phyloP scores from a whole-genome alignment of 1,140 invertebrate genomes.

The Meloidogyne hapla region DNA sequence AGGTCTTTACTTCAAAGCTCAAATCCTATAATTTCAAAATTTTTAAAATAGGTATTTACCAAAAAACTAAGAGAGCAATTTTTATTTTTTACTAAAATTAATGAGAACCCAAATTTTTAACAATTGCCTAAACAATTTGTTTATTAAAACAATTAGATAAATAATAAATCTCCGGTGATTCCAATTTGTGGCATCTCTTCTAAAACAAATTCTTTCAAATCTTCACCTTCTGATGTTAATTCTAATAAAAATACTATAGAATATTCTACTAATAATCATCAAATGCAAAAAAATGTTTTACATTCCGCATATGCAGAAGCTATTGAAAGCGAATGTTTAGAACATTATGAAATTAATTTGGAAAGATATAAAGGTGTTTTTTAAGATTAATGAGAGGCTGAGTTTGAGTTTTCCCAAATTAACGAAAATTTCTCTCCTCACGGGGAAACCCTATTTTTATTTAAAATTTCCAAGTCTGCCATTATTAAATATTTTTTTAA shows the following conservation, averaged over 20 bases:
- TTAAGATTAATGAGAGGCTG: too few relatives aligned
- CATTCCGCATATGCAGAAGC: conserved; percentile 19
- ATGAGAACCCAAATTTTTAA: too few relatives aligned
- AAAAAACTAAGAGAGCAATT: too few relatives aligned
- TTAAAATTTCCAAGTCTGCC: not conserved
- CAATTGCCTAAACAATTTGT: too few relatives aligned
- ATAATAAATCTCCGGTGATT: conserved; percentile 14
- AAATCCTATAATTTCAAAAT: too few relatives aligned
- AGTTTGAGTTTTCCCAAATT: too few relatives aligned
- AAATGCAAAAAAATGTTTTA: not conserved
- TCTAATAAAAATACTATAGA: not conserved
- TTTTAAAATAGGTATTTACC: too few relatives aligned
- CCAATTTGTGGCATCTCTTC: not conserved
- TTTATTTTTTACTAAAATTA: too few relatives aligned
- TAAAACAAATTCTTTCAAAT: conserved; percentile 5
- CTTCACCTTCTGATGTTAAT: not conserved
- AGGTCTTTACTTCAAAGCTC: too few relatives aligned
- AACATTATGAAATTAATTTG: conserved; percentile 51
- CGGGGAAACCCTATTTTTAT: too few relatives aligned
- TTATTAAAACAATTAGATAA: conserved; percentile 17
- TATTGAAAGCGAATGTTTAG: conserved; percentile 49
- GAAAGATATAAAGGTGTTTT: conserved; percentile 52
- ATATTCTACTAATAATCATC: not conserved
- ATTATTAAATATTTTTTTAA: not conserved
- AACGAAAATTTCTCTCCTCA: too few relatives aligned